Percentiles rank a stretch among this genome's conserved stretches.
Evolutionary conservation across 92 coral and sea anemone genomes (phyloP).

Genomic region (Porites rus): DNA sequence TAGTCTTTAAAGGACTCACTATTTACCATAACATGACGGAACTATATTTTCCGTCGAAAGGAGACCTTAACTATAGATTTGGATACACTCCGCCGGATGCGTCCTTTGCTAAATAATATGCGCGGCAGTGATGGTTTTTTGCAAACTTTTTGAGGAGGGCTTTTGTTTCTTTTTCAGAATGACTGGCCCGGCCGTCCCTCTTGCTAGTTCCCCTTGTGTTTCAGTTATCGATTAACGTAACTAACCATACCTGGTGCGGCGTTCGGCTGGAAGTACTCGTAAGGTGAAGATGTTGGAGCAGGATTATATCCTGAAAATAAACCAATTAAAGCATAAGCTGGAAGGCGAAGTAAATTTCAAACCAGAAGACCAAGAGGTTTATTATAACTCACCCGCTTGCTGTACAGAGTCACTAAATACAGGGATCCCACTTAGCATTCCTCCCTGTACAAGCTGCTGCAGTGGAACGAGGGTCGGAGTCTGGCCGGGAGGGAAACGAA

Average conservation of each 20-base stretch:
- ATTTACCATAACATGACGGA: no score
- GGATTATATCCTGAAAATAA: conserved; percentile 17
- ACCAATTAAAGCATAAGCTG: not conserved
- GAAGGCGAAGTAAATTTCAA: not conserved
- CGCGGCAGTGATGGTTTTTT: no score
- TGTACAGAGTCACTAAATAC: conserved; percentile 53
- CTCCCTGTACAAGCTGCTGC: conserved; percentile 63
- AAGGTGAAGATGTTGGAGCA: conserved; percentile 13
- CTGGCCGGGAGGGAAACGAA: conserved; percentile 51
- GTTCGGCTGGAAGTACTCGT: conserved; percentile 17
- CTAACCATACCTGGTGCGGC: conserved; percentile 8
- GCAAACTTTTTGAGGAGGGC: no score
- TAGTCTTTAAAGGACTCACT: no score
- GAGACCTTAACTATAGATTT: no score
- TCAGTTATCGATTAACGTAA: no score
- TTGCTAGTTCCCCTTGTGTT: not conserved
- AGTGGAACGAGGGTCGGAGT: conserved; percentile 66
- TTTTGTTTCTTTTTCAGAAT: no score
- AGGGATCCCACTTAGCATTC: conserved; percentile 84
- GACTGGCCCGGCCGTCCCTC: no score
- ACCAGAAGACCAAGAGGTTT: not conserved
- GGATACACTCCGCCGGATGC: no score
- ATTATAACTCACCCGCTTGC: conserved; percentile 34
- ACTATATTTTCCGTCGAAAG: no score
- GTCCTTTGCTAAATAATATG: no score